A percentile compares a stretch with the other conserved stretches of the same genome.
phyloP scores from a whole-genome alignment of 2,888 invertebrate genomes.

The Creontiades dilutus region DNA sequence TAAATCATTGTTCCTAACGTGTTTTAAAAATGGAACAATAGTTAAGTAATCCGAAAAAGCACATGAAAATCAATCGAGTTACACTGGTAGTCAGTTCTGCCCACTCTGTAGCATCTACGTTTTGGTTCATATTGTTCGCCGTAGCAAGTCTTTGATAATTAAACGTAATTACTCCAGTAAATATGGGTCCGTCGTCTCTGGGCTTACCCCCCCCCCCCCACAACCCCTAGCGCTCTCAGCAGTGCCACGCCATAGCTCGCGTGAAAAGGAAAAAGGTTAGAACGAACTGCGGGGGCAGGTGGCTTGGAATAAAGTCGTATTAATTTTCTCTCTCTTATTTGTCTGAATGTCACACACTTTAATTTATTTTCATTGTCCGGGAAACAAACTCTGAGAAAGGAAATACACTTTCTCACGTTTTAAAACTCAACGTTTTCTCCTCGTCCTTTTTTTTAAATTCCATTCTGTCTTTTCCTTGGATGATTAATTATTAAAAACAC shows the following conservation, averaged over 20 bases:
- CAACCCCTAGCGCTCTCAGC: background rate
- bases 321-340: conserved; percentile 6
- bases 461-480: background rate
- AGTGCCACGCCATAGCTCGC: background rate
- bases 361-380: background rate
- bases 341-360: conserved; percentile 20
- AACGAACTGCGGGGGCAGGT: conserved; percentile 9
- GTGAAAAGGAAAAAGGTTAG: background rate
- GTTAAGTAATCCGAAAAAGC: no score
- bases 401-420: background rate
- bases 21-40: no score
- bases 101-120: no score
- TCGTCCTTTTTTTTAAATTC: conserved; percentile 11
- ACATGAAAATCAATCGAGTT: no score
- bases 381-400: background rate
- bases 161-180: background rate
- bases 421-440: background rate
- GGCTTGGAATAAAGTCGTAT: conserved; percentile 25
- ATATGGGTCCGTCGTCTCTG: background rate
- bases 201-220: background rate
- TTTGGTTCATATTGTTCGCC: background rate
- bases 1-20: no score
- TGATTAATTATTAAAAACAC: background rate
- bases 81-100: no score
- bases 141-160: background rate